Percentiles rank a stretch among this genome's conserved stretches.
Evolutionary conservation across 1,140 invertebrate species (phyloP).

Genomic region (Drosophila repleta): DNA sequence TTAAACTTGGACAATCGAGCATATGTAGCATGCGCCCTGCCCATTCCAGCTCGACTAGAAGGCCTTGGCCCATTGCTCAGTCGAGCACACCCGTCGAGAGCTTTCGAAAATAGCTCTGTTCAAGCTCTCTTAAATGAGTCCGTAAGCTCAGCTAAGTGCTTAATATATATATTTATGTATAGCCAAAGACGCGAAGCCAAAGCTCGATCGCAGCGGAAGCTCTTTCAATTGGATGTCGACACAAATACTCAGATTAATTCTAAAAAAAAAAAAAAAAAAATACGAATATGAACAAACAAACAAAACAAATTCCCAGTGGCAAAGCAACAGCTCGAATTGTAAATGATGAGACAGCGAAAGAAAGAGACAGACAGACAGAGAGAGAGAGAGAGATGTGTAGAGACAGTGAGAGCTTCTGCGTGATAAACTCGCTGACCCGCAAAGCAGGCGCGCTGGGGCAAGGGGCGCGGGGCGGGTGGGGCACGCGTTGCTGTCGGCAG

Average conservation of each 20-base stretch:
- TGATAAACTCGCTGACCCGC: constrained; percentile 69
- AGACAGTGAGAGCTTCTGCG: not conserved
- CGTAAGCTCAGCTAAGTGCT: not conserved
- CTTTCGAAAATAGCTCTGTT: too few species aligned
- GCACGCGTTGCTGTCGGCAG: constrained; percentile 26
- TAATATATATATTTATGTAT: too few species aligned
- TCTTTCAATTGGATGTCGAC: constrained; percentile 15
- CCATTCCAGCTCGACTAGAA: too few species aligned
- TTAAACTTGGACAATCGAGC: too few species aligned
- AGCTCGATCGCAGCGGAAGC: constrained; percentile 8
- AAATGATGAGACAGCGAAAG: constrained; percentile 14
- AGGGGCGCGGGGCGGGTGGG: constrained; percentile 4
- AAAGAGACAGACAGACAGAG: not conserved
- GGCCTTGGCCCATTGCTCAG: too few species aligned
- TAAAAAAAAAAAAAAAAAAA: not conserved
- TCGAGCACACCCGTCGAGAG: too few species aligned
- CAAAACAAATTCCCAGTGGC: constrained; percentile 18
- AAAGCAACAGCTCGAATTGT: constrained; percentile 10
- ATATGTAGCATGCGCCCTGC: too few species aligned
- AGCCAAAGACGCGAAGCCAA: not conserved
- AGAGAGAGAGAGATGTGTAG: not conserved
- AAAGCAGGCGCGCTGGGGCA: not conserved
- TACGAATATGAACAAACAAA: not conserved
- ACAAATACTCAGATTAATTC: constrained; percentile 17
- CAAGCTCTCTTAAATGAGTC: too few species aligned